Base-by-base conservation (phyloP, 2,113 vertebrate genomes). In the Rhombomys opimus region DNA sequence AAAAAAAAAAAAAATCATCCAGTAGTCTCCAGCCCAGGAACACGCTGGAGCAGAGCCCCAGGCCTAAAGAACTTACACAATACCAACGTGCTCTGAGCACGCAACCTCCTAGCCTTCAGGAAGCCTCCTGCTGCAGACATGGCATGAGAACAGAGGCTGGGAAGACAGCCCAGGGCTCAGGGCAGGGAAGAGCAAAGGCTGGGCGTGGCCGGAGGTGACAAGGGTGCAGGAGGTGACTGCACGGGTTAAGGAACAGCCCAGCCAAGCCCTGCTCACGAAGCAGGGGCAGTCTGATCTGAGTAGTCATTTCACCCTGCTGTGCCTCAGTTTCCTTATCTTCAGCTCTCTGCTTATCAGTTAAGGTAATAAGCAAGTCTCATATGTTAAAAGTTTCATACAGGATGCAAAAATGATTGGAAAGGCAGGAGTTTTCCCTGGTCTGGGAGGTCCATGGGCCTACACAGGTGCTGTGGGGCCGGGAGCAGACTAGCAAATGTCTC, bases 41-140 rank as follows among this genome's bases (percentile, higher is more conserved):
- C 10, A 81, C 1, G 4, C 13, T 72, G 59, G 67, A 65, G 94
- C n/a, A 67, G n/a, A 2, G 11, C 25, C 32, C 70, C 54, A 52
- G 27, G 70, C 7, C 77, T 46, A 88, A 68, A 68, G 76, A 81
- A 22, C 41, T 65, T 23, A 2, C 6, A 11, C 59, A 82, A 92
- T 25, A 20, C 38, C 57, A 0, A 1, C 1, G 67, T 12, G 0
- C 8, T 11, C 0, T 4, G 27, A 59, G 57, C 63, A 18, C 30
- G 27, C 20, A n/a, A 20, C 4, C 0, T 11, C 46, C n/a, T 75
- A 14, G 38, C 30, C 22, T 7, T 67, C 5, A 23, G 5, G 22
- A 8, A 15, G 5, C 30, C 12, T 0, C 6, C 17, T 68, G 30
- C 78, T 5, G 27, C 65, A 75, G n/a, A 59, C 17, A 70, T 54